Evolutionary conservation across 2,888 invertebrate species (phyloP), one percentile per base, ranked within the genome.

Genomic region (Carpatolechia fugitivella): DNA sequence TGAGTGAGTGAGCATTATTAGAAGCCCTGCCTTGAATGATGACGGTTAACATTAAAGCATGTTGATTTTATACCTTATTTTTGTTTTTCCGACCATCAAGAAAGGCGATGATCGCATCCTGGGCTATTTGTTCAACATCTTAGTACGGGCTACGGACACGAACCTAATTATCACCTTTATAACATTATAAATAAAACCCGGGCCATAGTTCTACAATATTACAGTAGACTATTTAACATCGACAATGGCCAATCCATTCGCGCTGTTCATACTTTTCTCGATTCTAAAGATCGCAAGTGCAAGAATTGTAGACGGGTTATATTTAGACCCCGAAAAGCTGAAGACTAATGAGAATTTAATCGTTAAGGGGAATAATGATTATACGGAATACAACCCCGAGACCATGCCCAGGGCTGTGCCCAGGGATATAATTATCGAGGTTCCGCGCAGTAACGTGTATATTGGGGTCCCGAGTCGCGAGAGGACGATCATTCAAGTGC

Each of bases 381-480:
- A 83, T 52, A 70, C 83, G 59, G 85, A 87, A 58, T 85, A 76
- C 54, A 75, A 74, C 55, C 78, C 79, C 1, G 53, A 56, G 8
- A 40, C 20, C n/a, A 4, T 30, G 41, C 29, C 20, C 13, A 44
- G 14, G 6, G 57, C 20, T 14, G 7, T 30, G 41, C 29, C 20
- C 13, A 44, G 14, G 6, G 57, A 58, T 61, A 59, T 64, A 5
- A 36, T 61, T 7, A 52, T 64, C 10, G 61, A 64, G 24, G 52
- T 69, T 7, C 61, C 65, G 10, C 38, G 35, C 11, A 14, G 14
- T 1, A 51, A 51, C 11, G 41, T 40, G 3, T 29, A 29, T 6
- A 52, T 52, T 31, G 52, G 29, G 0, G 52, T 52, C 11, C 52
- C 52, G n/a, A n/a, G 41, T 0, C 54, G 55, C 3, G 38, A 55